phyloP scores from a whole-genome alignment of 1,140 invertebrate species.

The Homalodisca vitripennis region DNA sequence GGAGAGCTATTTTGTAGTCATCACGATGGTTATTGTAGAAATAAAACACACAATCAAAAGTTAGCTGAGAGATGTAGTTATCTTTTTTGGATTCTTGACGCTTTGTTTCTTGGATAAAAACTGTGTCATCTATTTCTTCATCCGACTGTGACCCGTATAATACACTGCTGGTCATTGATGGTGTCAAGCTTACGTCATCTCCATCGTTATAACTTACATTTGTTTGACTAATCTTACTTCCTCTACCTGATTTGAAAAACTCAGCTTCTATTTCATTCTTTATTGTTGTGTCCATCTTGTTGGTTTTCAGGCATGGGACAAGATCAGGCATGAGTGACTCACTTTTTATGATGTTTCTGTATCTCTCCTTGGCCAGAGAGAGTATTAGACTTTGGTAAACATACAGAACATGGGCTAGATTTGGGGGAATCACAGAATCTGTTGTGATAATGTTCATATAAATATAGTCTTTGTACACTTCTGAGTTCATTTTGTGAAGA shows the following conservation, averaged over 20 bases:
- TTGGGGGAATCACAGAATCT: neutral
- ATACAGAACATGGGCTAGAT: neutral
- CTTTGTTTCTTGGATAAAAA: neutral
- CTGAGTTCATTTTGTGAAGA: conserved; percentile 15
- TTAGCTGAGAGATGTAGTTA: neutral
- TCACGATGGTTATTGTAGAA: neutral
- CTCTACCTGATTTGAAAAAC: neutral
- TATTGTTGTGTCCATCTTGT: neutral
- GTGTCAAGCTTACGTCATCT: neutral
- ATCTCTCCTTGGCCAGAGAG: conserved; percentile 2
- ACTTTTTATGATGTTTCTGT: neutral
- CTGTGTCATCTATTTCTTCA: neutral
- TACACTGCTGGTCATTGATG: conserved; percentile 12
- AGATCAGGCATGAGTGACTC: neutral
- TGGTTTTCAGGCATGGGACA: neutral
- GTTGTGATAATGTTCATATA: conserved; percentile 9
- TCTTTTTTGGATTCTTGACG: neutral
- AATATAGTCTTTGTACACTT: neutral
- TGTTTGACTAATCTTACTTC: neutral
- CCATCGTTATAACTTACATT: neutral
- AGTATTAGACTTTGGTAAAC: conserved; percentile 12
- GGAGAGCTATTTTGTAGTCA: conserved; percentile 3
- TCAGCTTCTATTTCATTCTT: neutral
- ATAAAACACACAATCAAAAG: conserved; percentile 13
- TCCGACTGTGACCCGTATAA: neutral